These are phyloP conservation scores for Gymnodraco acuticeps DNA, from an alignment of 2,797 vertebrate genomes.

Conservation along the genomic window DNA sequence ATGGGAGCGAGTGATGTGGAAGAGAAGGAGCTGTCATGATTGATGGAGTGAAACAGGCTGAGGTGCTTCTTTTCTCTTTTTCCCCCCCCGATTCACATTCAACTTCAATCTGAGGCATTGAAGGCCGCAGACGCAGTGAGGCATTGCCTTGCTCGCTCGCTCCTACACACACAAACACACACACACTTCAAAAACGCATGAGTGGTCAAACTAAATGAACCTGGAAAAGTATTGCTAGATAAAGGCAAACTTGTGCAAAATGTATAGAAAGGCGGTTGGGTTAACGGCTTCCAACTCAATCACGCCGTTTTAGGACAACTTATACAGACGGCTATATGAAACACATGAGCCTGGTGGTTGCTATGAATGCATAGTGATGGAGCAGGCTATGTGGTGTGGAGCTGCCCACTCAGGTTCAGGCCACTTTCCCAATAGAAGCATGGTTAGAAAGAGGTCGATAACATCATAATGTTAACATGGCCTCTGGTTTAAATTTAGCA, in stretches of 20 bases:
- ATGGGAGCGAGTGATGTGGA: constrained; percentile 72
- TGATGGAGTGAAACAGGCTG: constrained; percentile 80
- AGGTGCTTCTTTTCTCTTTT: constrained; percentile 70
- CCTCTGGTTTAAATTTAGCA: constrained; percentile 84
- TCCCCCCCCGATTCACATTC: constrained; percentile 63
- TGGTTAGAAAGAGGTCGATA: constrained; percentile 68
- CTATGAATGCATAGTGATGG: constrained; percentile 28
- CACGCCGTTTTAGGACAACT: constrained; percentile 21
- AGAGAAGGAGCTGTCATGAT: constrained; percentile 80
- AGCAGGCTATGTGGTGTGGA: constrained; percentile 39
- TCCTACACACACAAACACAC: constrained; percentile 20
- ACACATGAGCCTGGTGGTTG: constrained; percentile 37
- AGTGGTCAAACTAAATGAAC: constrained; percentile 79
- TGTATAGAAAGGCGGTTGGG: constrained; percentile 17
- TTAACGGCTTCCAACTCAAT: constrained; percentile 55
- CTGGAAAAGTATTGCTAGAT: constrained; percentile 67
- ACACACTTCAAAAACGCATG: constrained; percentile 64
- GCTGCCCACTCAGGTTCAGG: constrained; percentile 68
- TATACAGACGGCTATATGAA: constrained; percentile 25
- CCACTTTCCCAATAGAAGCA: constrained; percentile 55
- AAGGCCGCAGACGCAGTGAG: constrained; percentile 72
- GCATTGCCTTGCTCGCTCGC: constrained; percentile 51
- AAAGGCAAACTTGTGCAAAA: constrained; percentile 59
- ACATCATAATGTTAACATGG: constrained; percentile 69
- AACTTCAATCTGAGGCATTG: constrained; percentile 72